These are phyloP conservation scores for Polypedilum pembai DNA, from an alignment of 1,140 invertebrate genomes.

Conservation along the genomic window DNA sequence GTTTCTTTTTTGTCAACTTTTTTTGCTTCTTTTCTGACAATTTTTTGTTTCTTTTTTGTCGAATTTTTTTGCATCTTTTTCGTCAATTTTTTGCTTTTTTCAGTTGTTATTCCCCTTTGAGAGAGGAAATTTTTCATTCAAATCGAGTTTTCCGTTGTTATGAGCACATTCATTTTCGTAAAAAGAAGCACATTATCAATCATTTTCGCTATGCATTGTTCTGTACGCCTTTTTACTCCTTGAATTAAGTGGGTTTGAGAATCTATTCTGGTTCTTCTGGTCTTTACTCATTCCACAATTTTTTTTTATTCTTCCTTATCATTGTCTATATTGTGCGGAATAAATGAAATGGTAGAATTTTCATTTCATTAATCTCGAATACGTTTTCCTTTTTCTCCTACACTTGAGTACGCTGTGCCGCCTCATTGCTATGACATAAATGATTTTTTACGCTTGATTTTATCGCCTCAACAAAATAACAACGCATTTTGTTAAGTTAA, in stretches of 20 bases:
- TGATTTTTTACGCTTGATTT: background rate
- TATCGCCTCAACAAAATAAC: background rate
- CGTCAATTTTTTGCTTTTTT: too few relatives aligned
- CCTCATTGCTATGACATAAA: background rate
- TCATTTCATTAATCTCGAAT: constrained; percentile 8
- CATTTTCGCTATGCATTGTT: background rate
- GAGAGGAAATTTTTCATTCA: background rate
- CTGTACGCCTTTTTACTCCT: background rate
- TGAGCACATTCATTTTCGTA: constrained; percentile 12
- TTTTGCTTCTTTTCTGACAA: too few relatives aligned
- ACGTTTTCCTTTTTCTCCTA: background rate
- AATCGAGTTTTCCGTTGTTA: background rate
- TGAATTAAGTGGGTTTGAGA: background rate
- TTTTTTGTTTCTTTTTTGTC: too few relatives aligned
- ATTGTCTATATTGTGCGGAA: background rate
- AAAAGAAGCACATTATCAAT: background rate
- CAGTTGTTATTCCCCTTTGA: too few relatives aligned
- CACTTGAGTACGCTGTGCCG: background rate
- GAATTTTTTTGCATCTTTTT: too few relatives aligned
- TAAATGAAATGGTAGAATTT: constrained; percentile 2
- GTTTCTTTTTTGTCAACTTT: too few relatives aligned
- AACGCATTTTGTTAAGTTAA: background rate
- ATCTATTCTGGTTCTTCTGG: too few relatives aligned
- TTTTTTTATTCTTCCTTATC: background rate
- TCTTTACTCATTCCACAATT: background rate